Evolutionary conservation across 2,797 vertebrate species (phyloP), one percentile per base, ranked within the genome.

Genomic region (Scarus forsteni): DNA sequence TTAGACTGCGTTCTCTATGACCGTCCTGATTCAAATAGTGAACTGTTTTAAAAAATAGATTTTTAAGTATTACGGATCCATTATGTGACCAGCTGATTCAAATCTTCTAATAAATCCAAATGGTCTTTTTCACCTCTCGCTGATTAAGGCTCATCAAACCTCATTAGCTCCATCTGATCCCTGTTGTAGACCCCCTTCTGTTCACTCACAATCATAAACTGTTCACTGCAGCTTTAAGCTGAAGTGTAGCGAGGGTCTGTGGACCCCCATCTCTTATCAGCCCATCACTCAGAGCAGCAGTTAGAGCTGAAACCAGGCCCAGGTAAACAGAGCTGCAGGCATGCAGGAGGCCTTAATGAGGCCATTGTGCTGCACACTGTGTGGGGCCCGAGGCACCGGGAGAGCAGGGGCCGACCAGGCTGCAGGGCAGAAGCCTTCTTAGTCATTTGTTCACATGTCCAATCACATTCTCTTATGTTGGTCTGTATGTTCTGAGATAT

Each of bases 311-410:
- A 66, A 53, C 58, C 40, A 5, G 45, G 52, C 18, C 53, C 68
- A 75, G 70, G 72, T 78, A 75, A 84, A 79, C 62, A 69, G 71
- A 73, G 57, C 72, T 52, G 60, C 56, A 80, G 70, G 71, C 67
- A 80, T 58, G 70, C 46, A 46, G 44, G 55, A 60, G 13, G 50
- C 65, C 63, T 75, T 86, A 86, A 86, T 77, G 78, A 80, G 10
- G 14, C 67, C 80, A 76, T 73, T 89, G 84, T 88, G 62, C 66
- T 59, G 53, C 36, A 34, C 45, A 19, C 58, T 48, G 82, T 86
- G 74, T 86, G 88, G 55, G 76, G 79, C 67, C 67, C 14, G 58
- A n/a, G 69, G 39, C 18, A n/a, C 11, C 27, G 7, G 14, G 14
- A 49, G 45, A 10, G 53, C 44, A 18, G 19, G 46, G 40, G 59